Evolutionary conservation across 1,140 invertebrate genomes (phyloP).

Genomic region (Caenorhabditis tropicalis): DNA sequence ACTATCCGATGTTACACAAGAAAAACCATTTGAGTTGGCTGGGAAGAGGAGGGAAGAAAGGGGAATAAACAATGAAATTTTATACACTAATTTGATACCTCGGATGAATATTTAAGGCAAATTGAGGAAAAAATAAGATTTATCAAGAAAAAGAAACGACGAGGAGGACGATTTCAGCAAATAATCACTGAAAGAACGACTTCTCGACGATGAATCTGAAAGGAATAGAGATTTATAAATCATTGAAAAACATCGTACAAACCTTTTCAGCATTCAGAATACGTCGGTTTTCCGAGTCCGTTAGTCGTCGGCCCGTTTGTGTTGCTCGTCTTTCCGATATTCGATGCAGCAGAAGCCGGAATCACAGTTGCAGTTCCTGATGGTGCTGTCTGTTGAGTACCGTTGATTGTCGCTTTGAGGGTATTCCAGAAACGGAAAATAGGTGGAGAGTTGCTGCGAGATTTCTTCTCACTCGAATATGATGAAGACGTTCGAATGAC

Average conservation of each 20-base stretch:
- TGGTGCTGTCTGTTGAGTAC: not conserved
- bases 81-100: conserved; percentile 35
- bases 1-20: conserved; percentile 39
- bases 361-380: not conserved
- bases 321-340: not conserved
- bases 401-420: conserved; percentile 36
- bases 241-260: not conserved
- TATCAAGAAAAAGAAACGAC: not conserved
- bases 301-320: not conserved
- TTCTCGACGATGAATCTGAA: conserved; percentile 5
- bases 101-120: conserved; percentile 14
- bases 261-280: conserved; percentile 20
- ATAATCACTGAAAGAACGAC: not conserved
- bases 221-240: not conserved
- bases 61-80: not conserved
- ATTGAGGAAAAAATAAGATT: not conserved
- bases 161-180: conserved; percentile 30
- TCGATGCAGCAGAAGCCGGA: not conserved
- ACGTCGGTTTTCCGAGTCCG: not conserved
- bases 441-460: conserved; percentile 1
- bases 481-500: not conserved
- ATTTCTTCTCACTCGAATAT: conserved; percentile 12
- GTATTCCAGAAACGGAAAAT: conserved; percentile 47
- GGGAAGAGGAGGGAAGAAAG: not conserved
- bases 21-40: conserved; percentile 35